phyloP scores from a whole-genome alignment of 1,140 invertebrate genomes.

The Leguminivora glycinivorella region DNA sequence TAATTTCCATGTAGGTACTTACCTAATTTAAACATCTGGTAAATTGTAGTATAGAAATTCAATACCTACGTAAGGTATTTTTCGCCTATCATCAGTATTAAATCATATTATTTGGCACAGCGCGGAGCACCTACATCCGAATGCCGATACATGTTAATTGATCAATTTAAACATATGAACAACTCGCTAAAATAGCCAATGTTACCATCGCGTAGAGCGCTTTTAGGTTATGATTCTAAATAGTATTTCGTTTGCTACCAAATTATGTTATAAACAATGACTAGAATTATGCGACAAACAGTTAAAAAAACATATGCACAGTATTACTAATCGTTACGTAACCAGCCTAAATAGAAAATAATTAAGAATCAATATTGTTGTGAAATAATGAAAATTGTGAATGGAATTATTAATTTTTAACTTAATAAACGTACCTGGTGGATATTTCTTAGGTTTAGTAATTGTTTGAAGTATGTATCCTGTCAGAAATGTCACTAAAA shows the following conservation, averaged over 20 bases:
- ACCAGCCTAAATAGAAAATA: neutral
- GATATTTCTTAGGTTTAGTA: constrained; percentile 42
- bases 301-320: neutral
- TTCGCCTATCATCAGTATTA: neutral
- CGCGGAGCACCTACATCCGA: neutral
- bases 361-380: neutral
- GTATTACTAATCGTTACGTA: constrained; percentile 12
- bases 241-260: neutral
- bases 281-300: neutral
- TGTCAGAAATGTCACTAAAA: constrained; percentile 40
- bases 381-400: constrained; percentile 15
- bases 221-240: constrained; percentile 14
- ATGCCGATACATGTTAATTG: neutral
- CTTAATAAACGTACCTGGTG: constrained; percentile 38
- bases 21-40: too few relatives aligned
- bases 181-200: constrained; percentile 11
- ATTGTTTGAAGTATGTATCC: constrained; percentile 38
- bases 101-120: constrained; percentile 1
- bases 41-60: too few relatives aligned
- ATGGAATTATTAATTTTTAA: neutral
- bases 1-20: too few relatives aligned
- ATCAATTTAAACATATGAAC: neutral
- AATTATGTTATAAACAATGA: neutral
- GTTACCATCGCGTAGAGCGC: neutral
- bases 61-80: neutral